Evolutionary conservation across 1,140 invertebrate species (phyloP).

Genomic region (Gonatopus flavifemur): DNA sequence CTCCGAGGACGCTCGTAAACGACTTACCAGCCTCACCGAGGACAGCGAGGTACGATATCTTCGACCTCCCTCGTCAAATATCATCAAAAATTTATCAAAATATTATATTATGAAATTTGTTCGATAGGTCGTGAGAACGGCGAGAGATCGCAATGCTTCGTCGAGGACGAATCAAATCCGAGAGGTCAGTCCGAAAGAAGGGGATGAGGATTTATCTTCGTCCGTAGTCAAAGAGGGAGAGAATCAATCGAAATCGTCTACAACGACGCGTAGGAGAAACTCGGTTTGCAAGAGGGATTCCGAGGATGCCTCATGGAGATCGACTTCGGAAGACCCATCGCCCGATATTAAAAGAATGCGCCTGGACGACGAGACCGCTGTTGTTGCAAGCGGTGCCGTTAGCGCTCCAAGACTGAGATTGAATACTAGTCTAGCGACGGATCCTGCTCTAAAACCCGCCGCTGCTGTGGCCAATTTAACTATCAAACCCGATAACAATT

Average conservation of each 20-base stretch:
- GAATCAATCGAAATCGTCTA: conserved; percentile 21
- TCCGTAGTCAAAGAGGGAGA: conserved; percentile 41
- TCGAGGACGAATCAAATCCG: conserved; percentile 33
- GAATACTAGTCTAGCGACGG: conserved; percentile 76
- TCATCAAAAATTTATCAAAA: not conserved
- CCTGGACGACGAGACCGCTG: conserved; percentile 53
- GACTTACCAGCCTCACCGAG: conserved; percentile 43
- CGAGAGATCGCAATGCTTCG: conserved; percentile 35
- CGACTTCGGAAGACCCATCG: conserved; percentile 29
- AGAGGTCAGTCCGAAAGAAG: conserved; percentile 48
- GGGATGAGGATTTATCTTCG: conserved; percentile 35
- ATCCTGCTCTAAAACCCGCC: conserved; percentile 72
- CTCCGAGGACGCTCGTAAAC: conserved; percentile 50
- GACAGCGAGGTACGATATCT: conserved; percentile 43
- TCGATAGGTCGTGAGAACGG: conserved; percentile 33
- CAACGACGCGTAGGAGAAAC: conserved; percentile 25
- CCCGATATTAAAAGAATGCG: conserved; percentile 42
- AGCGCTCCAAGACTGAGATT: conserved; percentile 69
- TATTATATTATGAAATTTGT: not conserved
- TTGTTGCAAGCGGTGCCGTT: too few relatives aligned
- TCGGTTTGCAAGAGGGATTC: conserved; percentile 33
- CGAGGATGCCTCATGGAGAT: conserved; percentile 35
- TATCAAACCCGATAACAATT: conserved; percentile 47
- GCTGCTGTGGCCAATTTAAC: conserved; percentile 50
- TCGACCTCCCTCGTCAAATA: not conserved